Evolutionary conservation across 2,113 vertebrate genomes (phyloP), one percentile per base, ranked within the genome.

Genomic region (Thermophis baileyi): DNA sequence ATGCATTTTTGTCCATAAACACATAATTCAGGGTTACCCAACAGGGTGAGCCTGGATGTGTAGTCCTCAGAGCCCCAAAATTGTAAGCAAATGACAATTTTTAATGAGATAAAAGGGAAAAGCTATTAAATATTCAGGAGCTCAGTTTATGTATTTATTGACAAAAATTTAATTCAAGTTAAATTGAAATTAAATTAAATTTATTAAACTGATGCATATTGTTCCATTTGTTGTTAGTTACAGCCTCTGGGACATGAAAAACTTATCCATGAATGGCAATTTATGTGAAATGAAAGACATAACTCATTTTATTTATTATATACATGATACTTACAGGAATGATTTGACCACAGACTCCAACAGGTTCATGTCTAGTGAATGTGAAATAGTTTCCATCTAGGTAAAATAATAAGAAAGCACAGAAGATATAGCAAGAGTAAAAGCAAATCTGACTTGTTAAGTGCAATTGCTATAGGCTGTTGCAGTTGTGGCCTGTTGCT

Each of bases 281-380:
- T 49, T 46, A 81, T 81, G 35, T 81, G 18, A 16, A 91, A 49
- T 86, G 16, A 11, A n/a, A 44, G 89, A 49, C 30, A 46, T 2
- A 30, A 49, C 30, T 25, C 40, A 16, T 54, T 88, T 92, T 87
- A 0, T 91, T 2, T 24, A 88, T 92, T 91, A 54, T n/a, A 35
- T 30, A 90, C 93, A 86, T 30, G 1, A 20, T 3, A 98, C 98
- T 98, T 96, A 99, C 98, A 91, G 98, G 98, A 96, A 99, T 98
- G 90, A 99, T 98, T 97, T 99, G 98, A 10, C 98, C 98, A 94
- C 98, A 99, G 0, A 99, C 98, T 0, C 98, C 98, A 93, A 99
- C 89, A 87, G 98, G 98, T n/a, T 99, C 98, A 91, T 97, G 98
- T 94, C 98, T 98, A 94, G 98, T 99, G 93, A 98, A 99, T 53